Evolutionary conservation across 1,140 invertebrate genomes (phyloP).

Genomic region (Nasonia giraulti): DNA sequence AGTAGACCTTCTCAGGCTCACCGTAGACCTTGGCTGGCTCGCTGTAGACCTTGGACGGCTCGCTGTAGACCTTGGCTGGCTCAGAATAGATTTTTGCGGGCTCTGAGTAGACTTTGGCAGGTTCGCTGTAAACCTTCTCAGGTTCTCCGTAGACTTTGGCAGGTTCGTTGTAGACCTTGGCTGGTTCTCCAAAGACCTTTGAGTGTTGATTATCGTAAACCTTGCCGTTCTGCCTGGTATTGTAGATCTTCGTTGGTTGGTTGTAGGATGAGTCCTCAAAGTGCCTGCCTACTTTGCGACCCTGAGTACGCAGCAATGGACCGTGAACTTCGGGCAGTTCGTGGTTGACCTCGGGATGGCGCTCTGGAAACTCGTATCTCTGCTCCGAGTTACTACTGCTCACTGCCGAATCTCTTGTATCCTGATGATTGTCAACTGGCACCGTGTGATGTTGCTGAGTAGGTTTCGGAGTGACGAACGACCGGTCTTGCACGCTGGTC

Average conservation of each 20-base stretch:
- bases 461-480: constrained; percentile 60
- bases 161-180: constrained; percentile 73
- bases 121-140: constrained; percentile 78
- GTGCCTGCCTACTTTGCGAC: constrained; percentile 69
- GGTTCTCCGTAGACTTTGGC: constrained; percentile 76
- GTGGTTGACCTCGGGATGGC: constrained; percentile 61
- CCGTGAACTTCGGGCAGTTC: constrained; percentile 57
- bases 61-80: constrained; percentile 79
- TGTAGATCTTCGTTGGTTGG: constrained; percentile 70
- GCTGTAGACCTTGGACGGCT: constrained; percentile 72
- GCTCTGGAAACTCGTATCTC: constrained; percentile 64
- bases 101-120: constrained; percentile 79
- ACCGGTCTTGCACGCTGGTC: constrained; percentile 66
- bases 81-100: constrained; percentile 80
- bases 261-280: constrained; percentile 72
- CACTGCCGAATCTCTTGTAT: constrained; percentile 57
- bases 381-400: constrained; percentile 63
- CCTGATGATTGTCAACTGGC: constrained; percentile 28
- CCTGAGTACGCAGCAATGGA: constrained; percentile 60
- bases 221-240: constrained; percentile 64
- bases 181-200: constrained; percentile 62
- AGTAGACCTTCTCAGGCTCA: constrained; percentile 79
- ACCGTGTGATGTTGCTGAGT: constrained; percentile 24
- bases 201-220: constrained; percentile 64
- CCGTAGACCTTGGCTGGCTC: constrained; percentile 78